Conservation (phyloP, 2,888 invertebrate genomes). For the Pimpla rufipes region DNA sequence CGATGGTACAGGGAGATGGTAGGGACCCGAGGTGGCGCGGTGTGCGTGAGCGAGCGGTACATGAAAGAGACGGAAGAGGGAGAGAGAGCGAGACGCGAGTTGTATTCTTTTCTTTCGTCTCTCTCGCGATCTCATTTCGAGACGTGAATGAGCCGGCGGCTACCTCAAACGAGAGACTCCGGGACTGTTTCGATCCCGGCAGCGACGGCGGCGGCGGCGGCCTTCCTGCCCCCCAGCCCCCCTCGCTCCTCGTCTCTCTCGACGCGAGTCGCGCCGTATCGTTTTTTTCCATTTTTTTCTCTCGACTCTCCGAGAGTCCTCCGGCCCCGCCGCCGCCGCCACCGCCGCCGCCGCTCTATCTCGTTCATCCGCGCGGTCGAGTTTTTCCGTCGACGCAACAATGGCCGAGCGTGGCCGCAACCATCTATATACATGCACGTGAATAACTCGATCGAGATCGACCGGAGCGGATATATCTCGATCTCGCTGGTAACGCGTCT, state of each 20-base stretch:
- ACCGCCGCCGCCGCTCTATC: constrained; percentile 10
- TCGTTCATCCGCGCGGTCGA: constrained; percentile 57
- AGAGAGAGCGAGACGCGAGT: constrained; percentile 25
- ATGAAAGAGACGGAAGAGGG: constrained; percentile 66
- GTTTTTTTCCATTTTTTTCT: constrained; percentile 31
- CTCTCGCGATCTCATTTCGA: constrained; percentile 82
- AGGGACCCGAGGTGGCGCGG: constrained; percentile 27
- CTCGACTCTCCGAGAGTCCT: constrained; percentile 55
- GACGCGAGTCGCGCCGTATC: constrained; percentile 25
- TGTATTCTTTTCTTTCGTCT: constrained; percentile 33
- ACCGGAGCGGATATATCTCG: too few relatives aligned
- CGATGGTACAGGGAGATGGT: constrained; percentile 20
- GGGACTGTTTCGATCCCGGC: constrained; percentile 66
- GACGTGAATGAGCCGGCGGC: constrained; percentile 84
- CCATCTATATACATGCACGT: not conserved
- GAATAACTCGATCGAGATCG: not conserved
- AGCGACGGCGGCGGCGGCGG: too few relatives aligned
- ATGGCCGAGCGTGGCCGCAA: constrained; percentile 48
- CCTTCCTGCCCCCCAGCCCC: constrained; percentile 60
- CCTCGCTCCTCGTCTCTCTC: constrained; percentile 54
- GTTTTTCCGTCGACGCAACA: constrained; percentile 67
- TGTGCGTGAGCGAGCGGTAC: constrained; percentile 51
- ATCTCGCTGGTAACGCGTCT: not conserved
- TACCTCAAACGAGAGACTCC: constrained; percentile 82
- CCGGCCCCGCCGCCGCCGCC: not conserved